Evolutionary conservation across 2,888 invertebrate genomes (phyloP).

Genomic region (Coenonympha arcania): DNA sequence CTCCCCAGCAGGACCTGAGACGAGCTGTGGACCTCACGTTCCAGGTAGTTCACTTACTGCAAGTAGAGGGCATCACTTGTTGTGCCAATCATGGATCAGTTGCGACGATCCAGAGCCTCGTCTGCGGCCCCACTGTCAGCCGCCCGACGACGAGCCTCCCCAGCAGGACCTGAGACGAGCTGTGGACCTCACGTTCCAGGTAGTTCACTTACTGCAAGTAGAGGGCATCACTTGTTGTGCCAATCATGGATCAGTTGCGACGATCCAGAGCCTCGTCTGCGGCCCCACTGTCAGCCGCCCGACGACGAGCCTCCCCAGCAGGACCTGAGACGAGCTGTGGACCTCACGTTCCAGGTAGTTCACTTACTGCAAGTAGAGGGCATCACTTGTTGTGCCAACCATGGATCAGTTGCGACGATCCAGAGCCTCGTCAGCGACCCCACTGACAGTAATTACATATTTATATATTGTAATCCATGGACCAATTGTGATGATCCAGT

Average conservation of each 20-base stretch:
- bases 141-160: neutral
- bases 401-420: no score
- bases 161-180: slow-evolving; percentile 42
- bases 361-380: no score
- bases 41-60: slow-evolving; percentile 36
- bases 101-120: neutral
- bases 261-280: no score
- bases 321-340: slow-evolving; percentile 52
- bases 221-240: no score
- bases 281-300: slow-evolving; percentile 41
- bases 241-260: no score
- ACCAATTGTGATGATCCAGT: no score
- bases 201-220: neutral
- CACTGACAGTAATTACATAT: no score
- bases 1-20: slow-evolving; percentile 27
- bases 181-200: neutral
- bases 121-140: neutral
- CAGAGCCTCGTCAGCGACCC: neutral
- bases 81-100: no score
- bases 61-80: no score
- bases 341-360: slow-evolving; percentile 61
- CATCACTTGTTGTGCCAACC: no score
- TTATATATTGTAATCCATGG: no score
- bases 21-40: slow-evolving; percentile 64
- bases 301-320: slow-evolving; percentile 5